Evolutionary conservation across 2,888 invertebrate genomes (phyloP), one percentile per base, ranked within the genome.

Genomic region (Periphyllus acericola): DNA sequence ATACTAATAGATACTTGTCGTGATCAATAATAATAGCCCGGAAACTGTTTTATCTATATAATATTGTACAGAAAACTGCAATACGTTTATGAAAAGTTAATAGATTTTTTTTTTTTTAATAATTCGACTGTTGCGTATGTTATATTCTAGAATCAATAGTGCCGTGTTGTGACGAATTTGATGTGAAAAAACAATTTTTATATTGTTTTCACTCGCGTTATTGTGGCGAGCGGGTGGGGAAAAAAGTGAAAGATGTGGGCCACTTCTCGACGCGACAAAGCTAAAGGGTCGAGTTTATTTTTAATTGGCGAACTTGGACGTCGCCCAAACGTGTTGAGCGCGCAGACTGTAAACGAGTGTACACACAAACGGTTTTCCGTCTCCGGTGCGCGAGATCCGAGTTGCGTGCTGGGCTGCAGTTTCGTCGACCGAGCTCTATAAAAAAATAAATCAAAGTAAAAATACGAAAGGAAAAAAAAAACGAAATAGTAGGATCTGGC

Each of bases 201-300:
- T 25, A 32, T 25, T 32, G 74, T 80, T n/a, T 21, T 60, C 29
- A 46, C n/a, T 46, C 46, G 14, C 81, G 14, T 71, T 36, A 29
- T 36, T 46, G 32, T n/a, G n/a, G 4, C 9, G 19, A 52, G 55
- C 21, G 17, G 8, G 55, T 71, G 19, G n/a, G 34, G n/a, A 19
- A 34, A 68, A 71, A 86, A 68, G 71, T 55, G 86, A 86, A 80
- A 80, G 79, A 86, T 86, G 36, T 72, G 79, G 79, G 71, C 74
- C 79, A 72, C 32, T 71, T 29, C 46, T 2, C 32, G 29, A 29
- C 36, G 55, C 32, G 86, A 80, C 86, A 72, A 76, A 78, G 68
- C 85, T 36, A 71, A 76, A 86, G 79, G 79, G 71, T 79, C 78
- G 81, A 74, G 81, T 87, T 87, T 87, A 87, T 87, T 87, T 87